Conservation (phyloP, 2,797 vertebrate genomes). For the Coreius guichenoti region DNA sequence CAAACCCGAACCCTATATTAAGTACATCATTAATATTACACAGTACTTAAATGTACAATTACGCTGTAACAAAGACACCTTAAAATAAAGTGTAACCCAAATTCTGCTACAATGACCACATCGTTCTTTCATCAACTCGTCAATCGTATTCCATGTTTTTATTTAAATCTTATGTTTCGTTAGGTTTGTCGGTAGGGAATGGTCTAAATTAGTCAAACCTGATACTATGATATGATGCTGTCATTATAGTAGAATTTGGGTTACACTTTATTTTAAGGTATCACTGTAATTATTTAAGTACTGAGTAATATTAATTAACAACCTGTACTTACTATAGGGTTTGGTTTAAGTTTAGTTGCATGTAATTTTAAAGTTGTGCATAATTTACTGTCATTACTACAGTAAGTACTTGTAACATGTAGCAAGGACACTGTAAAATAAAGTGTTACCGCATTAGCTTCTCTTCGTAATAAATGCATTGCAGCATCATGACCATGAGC, state of each 20-base stretch:
- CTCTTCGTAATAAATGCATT: too few species aligned
- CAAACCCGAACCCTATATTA: background rate
- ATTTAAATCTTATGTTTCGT: background rate
- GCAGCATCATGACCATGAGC: background rate
- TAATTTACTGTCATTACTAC: background rate
- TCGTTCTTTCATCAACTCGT: background rate
- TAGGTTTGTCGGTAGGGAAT: background rate
- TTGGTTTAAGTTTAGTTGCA: background rate
- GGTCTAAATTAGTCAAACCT: too few species aligned
- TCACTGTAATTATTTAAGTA: too few species aligned
- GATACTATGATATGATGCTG: too few species aligned
- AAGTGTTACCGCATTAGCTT: background rate
- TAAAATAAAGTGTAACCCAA: background rate
- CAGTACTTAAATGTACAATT: background rate
- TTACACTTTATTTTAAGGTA: too few species aligned
- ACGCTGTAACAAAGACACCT: background rate
- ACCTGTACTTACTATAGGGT: too few species aligned
- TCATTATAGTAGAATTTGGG: too few species aligned
- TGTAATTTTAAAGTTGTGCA: too few species aligned
- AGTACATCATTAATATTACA: background rate
- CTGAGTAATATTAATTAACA: too few species aligned
- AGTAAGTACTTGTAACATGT: background rate
- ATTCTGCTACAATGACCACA: background rate
- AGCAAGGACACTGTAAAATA: background rate
- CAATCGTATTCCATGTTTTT: background rate